These are phyloP conservation scores for Meta bourneti DNA, from an alignment of 2,888 invertebrate genomes.

Conservation along the genomic window DNA sequence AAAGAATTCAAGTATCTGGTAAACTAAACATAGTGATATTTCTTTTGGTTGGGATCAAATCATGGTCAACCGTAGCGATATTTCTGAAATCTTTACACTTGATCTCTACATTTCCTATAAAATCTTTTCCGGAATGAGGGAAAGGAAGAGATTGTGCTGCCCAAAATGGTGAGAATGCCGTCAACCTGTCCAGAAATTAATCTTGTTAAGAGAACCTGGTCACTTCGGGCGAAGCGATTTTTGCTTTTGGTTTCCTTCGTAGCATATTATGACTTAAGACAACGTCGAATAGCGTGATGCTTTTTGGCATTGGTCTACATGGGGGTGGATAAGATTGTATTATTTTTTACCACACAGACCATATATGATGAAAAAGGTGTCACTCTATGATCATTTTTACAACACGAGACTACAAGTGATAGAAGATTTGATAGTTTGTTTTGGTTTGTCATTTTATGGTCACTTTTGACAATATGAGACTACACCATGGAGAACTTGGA, in stretches of 20 bases:
- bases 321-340: no score
- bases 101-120: conserved; percentile 11
- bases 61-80: conserved; percentile 41
- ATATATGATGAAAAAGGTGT: no score
- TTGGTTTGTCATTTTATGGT: no score
- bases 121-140: conserved; percentile 4
- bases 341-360: no score
- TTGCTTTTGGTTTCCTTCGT: background rate
- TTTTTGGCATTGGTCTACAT: no score
- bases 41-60: conserved; percentile 43
- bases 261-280: background rate
- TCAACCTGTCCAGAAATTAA: conserved; percentile 49
- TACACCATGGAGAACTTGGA: no score
- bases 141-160: background rate
- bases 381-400: no score
- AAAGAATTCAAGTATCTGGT: conserved; percentile 47
- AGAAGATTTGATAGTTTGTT: no score
- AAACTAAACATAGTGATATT: conserved; percentile 57
- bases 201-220: conserved; percentile 42
- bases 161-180: background rate
- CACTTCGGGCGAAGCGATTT: conserved; percentile 1
- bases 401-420: no score
- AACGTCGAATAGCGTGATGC: background rate
- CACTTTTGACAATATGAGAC: no score
- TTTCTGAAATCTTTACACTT: background rate